Conservation (phyloP, 2,113 vertebrate species). For the Poeciliopsis turrubarensis region DNA sequence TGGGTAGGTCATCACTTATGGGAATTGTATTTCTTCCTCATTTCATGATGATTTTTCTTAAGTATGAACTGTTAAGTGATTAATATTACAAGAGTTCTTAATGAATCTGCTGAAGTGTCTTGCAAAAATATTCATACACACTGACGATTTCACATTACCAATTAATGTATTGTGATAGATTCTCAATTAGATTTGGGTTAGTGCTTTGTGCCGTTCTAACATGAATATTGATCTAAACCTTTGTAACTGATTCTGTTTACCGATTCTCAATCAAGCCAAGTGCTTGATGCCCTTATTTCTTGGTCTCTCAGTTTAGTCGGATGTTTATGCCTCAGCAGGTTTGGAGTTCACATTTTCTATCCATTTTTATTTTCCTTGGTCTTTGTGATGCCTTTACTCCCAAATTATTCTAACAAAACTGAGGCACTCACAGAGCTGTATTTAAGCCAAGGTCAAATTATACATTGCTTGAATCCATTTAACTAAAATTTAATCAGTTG, state of each 20-base stretch:
- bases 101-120: too few relatives aligned
- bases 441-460: too few relatives aligned
- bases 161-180: background rate
- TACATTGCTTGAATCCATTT: too few relatives aligned
- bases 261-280: too few relatives aligned
- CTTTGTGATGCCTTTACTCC: background rate
- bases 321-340: background rate
- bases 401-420: background rate
- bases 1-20: conserved; percentile 45
- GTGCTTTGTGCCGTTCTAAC: background rate
- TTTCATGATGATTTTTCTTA: conserved; percentile 7
- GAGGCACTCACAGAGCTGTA: too few relatives aligned
- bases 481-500: too few relatives aligned
- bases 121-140: too few relatives aligned
- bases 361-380: background rate
- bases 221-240: background rate
- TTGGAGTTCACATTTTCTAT: background rate
- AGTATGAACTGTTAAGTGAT: background rate
- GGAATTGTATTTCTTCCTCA: conserved; percentile 57
- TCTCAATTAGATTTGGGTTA: background rate
- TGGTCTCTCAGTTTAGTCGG: background rate
- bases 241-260: background rate
- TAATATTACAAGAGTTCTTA: too few relatives aligned
- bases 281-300: too few relatives aligned
- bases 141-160: too few relatives aligned